Evolutionary conservation across 2,113 vertebrate genomes (phyloP).

Genomic region (Platysteira castanea): DNA sequence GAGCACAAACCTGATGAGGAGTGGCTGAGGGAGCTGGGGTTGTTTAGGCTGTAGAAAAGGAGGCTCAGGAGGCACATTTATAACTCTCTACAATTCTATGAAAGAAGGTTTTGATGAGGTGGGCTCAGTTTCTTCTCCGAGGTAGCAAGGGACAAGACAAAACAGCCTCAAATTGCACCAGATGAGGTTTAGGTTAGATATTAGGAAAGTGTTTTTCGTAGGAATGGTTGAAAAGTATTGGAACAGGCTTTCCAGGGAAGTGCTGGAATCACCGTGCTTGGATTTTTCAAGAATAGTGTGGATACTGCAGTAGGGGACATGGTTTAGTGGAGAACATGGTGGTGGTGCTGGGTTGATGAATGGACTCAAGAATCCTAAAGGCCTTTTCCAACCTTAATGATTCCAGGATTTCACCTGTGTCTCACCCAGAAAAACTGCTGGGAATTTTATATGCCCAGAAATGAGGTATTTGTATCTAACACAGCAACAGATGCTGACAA

Average conservation of each 20-base stretch:
- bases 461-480: background rate
- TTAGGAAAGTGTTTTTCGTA: background rate
- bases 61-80: accelerated
- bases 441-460: background rate
- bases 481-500: background rate
- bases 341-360: background rate
- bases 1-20: background rate
- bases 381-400: background rate
- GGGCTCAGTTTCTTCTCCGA: background rate
- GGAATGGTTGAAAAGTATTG: background rate
- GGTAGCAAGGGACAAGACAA: background rate
- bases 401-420: background rate
- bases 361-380: background rate
- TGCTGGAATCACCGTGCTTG: background rate
- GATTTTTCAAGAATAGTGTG: background rate
- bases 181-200: background rate
- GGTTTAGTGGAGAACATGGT: background rate
- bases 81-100: background rate
- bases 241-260: background rate
- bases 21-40: background rate
- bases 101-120: background rate
- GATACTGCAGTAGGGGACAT: too few species aligned
- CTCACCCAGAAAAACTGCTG: background rate
- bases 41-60: background rate
- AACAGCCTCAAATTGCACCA: background rate